A percentile compares a stretch with the other conserved stretches of the same genome.
These are phyloP conservation scores for Venusia cambrica DNA, from an alignment of 2,888 invertebrate species.

Conservation along the genomic window DNA sequence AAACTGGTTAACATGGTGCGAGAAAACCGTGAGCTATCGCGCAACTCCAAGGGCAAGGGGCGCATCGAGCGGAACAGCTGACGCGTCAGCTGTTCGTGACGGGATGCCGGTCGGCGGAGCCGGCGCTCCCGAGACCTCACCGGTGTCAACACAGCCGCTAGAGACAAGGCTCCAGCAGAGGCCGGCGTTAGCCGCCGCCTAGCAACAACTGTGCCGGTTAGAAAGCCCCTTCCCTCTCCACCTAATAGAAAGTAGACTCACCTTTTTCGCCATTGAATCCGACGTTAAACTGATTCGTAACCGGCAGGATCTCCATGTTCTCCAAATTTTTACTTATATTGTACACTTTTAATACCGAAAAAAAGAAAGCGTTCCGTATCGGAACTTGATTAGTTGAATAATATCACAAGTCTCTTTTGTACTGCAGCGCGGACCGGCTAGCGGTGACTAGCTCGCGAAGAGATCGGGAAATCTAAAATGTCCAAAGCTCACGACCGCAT, in stretches of 20 bases:
- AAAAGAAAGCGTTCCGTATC: slow-evolving; percentile 67
- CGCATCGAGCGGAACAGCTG: slow-evolving; percentile 60
- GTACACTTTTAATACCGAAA: slow-evolving; percentile 75
- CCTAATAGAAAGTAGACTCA: slow-evolving; percentile 79
- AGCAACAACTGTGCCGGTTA: slow-evolving; percentile 67
- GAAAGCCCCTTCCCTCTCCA: slow-evolving; percentile 65
- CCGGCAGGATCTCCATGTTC: slow-evolving; percentile 90
- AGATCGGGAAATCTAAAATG: slow-evolving; percentile 69
- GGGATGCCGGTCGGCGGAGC: slow-evolving; percentile 17
- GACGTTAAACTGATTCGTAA: slow-evolving; percentile 87
- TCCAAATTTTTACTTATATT: slow-evolving; percentile 80
- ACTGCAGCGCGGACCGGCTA: slow-evolving; percentile 67
- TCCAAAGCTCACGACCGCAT: slow-evolving; percentile 72
- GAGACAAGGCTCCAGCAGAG: slow-evolving; percentile 1
- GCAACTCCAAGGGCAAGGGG: slow-evolving; percentile 44
- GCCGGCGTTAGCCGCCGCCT: slow-evolving; percentile 67
- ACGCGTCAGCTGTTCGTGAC: slow-evolving; percentile 55
- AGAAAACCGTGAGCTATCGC: slow-evolving; percentile 29
- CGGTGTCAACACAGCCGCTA: too few relatives aligned
- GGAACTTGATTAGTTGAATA: slow-evolving; percentile 76
- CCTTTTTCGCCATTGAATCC: slow-evolving; percentile 89
- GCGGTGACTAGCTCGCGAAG: slow-evolving; percentile 71
- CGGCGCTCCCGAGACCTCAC: slow-evolving; percentile 11
- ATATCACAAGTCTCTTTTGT: slow-evolving; percentile 81
- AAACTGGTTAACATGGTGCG: slow-evolving; percentile 14